Evolutionary conservation across 2,797 vertebrate species (phyloP), one percentile per base, ranked within the genome.

Genomic region (Eurystomus glaucurus): DNA sequence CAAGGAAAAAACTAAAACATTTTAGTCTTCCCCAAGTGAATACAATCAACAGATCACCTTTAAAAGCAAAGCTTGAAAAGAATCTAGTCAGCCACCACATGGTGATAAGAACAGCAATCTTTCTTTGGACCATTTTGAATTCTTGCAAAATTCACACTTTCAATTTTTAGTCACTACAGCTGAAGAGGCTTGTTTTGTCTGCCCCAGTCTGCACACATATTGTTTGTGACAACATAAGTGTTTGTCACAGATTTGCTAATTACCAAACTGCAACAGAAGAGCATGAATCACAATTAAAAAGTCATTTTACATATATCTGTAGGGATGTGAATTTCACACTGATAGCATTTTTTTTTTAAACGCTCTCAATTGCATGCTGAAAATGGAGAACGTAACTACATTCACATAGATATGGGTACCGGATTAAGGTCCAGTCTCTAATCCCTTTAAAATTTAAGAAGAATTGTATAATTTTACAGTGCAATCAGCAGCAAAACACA

Each of bases 111-210:
- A 46, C 13, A 76, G 26, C 35, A 71, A 41, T 55, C 71, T 46
- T 54, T 68, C 85, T 69, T 50, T 15, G 17, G 50, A 87, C 66
- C 28, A 64, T 48, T 75, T 35, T 29, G 39, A 94, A 69, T 76
- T 87, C 55, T 39, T 66, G 29, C 43, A 95, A 72, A 93, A 93
- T 62, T 26, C 77, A 80, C 55, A 48, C 80, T 82, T 82, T 18
- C 35, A 60, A 26, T 85, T 89, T 91, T 70, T 10, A 79, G 72
- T 61, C 64, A 10, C 71, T 62, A 37, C 70, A 66, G 61, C 23
- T 87, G 78, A 94, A 96, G 75, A 74, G 7, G 51, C 23, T 93
- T 92, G 86, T 82, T 94, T 82, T 91, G 89, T 52, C 84, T 94
- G 68, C 20, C 77, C 74, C n/a, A 72, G 60, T 19, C 55, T 66